A percentile compares a stretch with the other conserved stretches of the same genome.
phyloP scores from a whole-genome alignment of 2,113 vertebrate genomes.

The Urocynchramus pylzowi region DNA sequence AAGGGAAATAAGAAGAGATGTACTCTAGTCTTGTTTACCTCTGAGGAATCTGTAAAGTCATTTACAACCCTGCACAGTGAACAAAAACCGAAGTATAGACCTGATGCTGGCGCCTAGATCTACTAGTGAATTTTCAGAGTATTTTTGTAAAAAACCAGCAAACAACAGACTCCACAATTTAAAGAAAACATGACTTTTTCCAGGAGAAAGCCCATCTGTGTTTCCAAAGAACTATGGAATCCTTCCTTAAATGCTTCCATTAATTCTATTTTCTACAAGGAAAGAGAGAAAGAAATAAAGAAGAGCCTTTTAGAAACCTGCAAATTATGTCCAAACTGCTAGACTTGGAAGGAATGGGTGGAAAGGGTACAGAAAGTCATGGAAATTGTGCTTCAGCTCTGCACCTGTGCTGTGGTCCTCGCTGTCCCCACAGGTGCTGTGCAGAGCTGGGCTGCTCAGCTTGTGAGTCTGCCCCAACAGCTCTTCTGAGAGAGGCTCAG shows the following conservation, averaged over 20 bases:
- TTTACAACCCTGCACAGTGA: background rate
- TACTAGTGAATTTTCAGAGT: background rate
- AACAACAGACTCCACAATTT: background rate
- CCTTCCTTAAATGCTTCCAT: background rate
- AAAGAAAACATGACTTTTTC: background rate
- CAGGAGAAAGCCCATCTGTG: background rate
- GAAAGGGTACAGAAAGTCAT: background rate
- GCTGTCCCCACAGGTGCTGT: rapidly evolving
- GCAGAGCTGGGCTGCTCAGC: background rate
- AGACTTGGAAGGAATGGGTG: background rate
- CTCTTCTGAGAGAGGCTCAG: background rate
- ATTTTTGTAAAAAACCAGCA: background rate
- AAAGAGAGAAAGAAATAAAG: background rate
- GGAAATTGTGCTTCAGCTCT: background rate
- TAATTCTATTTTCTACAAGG: background rate
- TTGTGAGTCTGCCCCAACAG: background rate
- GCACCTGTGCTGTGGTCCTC: background rate
- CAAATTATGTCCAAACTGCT: background rate
- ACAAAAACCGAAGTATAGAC: background rate
- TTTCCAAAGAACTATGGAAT: background rate
- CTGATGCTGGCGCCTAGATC: background rate
- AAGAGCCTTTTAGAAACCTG: background rate
- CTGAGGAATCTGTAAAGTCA: background rate
- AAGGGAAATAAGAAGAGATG: background rate
- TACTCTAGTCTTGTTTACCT: background rate